Conservation (phyloP, 2,888 invertebrate genomes). For the Lutraria lutraria region DNA sequence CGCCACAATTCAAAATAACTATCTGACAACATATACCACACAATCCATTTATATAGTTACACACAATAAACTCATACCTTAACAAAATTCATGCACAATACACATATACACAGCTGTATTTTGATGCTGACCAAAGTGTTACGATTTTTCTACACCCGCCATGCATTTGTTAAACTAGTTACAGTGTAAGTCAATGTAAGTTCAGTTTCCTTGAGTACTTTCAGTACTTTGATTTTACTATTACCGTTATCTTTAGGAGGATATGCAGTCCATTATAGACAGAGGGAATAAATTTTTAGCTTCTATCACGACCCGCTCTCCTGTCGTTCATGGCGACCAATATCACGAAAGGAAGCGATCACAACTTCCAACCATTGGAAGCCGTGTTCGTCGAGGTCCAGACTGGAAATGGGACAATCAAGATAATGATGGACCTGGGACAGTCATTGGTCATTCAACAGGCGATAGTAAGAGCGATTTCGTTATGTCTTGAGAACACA, state of each 20-base stretch:
- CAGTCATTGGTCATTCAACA: constrained; percentile 33
- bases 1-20: too few species aligned
- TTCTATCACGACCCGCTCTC: neutral
- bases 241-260: neutral
- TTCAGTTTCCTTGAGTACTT: too few species aligned
- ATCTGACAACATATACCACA: too few species aligned
- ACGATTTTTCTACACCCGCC: too few species aligned
- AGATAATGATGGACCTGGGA: constrained; percentile 36
- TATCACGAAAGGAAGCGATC: neutral
- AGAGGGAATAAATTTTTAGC: neutral
- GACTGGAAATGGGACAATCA: constrained; percentile 41
- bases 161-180: too few species aligned
- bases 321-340: neutral
- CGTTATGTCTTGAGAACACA: neutral
- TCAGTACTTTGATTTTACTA: too few species aligned
- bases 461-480: neutral
- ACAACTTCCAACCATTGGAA: constrained; percentile 30
- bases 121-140: too few species aligned
- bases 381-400: constrained; percentile 43
- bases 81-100: too few species aligned
- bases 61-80: too few species aligned
- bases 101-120: too few species aligned
- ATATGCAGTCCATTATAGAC: neutral
- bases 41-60: too few species aligned
- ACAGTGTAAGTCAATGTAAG: too few species aligned